Conservation (phyloP, 2,888 invertebrate species). For the Drosophila yooni region DNA sequence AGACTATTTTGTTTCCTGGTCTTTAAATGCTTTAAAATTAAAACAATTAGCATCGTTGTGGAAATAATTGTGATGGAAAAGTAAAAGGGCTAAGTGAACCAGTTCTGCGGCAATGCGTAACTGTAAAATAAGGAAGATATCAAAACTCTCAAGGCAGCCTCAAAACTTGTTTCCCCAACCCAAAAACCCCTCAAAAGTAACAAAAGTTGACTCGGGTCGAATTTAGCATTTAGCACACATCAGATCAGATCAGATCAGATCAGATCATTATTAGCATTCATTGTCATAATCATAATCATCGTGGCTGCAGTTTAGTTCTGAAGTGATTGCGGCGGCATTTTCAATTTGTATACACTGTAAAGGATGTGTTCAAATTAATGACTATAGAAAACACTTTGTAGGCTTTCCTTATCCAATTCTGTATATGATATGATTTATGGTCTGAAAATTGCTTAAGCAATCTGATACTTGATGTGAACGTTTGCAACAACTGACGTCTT, state of each 20-base stretch:
- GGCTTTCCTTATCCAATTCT: background rate
- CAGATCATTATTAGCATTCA: constrained; percentile 14
- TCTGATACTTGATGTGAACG: no score
- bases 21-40: background rate
- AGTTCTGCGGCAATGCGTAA: constrained; percentile 34
- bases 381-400: background rate
- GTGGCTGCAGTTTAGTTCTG: background rate
- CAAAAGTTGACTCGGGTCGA: background rate
- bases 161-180: constrained; percentile 31
- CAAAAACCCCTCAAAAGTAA: background rate
- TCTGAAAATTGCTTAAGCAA: background rate
- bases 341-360: background rate
- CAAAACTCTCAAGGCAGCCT: constrained; percentile 40
- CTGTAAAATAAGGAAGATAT: constrained; percentile 50
- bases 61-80: constrained; percentile 32
- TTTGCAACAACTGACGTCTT: no score
- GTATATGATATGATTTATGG: no score
- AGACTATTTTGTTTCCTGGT: constrained; percentile 12
- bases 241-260: constrained; percentile 2
- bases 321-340: background rate
- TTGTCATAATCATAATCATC: background rate
- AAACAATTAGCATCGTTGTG: constrained; percentile 6
- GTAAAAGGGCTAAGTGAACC: constrained; percentile 45
- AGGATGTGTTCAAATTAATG: background rate
- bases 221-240: constrained; percentile 9